Percentiles rank a stretch among this genome's conserved stretches.
Evolutionary conservation across 1,140 invertebrate genomes (phyloP).

Genomic region (Papilio aristodemus): DNA sequence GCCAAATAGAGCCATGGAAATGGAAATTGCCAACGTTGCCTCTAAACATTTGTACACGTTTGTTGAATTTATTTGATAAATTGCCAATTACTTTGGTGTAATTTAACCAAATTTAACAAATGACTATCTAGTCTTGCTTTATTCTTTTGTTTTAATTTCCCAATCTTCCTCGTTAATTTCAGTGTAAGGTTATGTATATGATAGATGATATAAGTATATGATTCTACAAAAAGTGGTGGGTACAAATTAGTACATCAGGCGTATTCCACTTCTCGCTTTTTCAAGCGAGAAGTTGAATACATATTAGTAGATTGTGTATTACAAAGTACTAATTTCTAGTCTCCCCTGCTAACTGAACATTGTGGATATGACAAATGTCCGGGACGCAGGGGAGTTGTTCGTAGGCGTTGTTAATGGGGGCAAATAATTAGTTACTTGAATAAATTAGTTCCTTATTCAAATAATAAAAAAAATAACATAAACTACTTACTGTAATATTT

Average conservation of each 20-base stretch:
- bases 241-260: too few relatives aligned
- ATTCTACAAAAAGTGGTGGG: too few relatives aligned
- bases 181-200: too few relatives aligned
- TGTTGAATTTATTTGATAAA: constrained; percentile 18
- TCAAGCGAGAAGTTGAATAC: too few relatives aligned
- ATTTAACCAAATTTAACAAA: background rate
- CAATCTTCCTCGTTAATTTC: too few relatives aligned
- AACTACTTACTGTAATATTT: too few relatives aligned
- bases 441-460: background rate
- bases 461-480: background rate
- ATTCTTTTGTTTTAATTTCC: too few relatives aligned
- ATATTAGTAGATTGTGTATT: constrained; percentile 27
- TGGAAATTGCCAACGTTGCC: background rate
- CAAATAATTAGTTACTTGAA: background rate
- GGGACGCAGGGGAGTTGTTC: constrained; percentile 2
- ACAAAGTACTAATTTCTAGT: background rate
- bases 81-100: constrained; percentile 4
- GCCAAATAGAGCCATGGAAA: background rate
- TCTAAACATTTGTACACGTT: constrained; percentile 13
- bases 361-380: constrained; percentile 21
- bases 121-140: background rate
- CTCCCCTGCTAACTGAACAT: background rate
- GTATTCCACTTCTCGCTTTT: too few relatives aligned
- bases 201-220: too few relatives aligned
- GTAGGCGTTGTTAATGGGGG: background rate